Base-by-base conservation (phyloP, 2,797 vertebrate species). In the Phrynocephalus guinanensis region DNA sequence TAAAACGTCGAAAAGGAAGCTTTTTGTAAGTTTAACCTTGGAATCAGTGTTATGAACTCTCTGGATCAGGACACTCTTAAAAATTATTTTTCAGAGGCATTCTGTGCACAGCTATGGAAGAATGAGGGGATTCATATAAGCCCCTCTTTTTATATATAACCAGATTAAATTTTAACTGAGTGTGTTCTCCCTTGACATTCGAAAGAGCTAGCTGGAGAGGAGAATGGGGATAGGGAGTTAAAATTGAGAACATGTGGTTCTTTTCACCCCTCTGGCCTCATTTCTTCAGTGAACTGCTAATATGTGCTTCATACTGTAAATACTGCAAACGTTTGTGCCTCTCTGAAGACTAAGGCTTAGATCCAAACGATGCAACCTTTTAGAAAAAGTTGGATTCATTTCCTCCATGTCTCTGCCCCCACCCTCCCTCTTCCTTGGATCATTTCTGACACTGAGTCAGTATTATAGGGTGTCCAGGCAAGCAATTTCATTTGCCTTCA, bases 181-280 rank as follows among this genome's bases (percentile, higher is more conserved):
- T 93, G 96, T 87, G 94, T 96, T 96, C 95, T 95, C 93, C 95
- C 15, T 16, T 96, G 97, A 96, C 95, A 96, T 95, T 95, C 96
- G 95, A 96, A 96, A 95, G 93, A 93, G 93, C 91, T 94, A 93
- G 96, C 95, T 96, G 95, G 95, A 96, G 92, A 90, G 88, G 91
- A 93, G 95, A 94, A 86, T 95, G 48, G 28, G 44, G n/a, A 9
- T 9, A 68, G 48, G 63, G 56, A 28, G 16, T 3, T 68, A 81
- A 81, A 93, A 93, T 95, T 95, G 93, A 92, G 95, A 95, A 90
- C 91, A 95, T 93, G 92, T 44, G 38, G 38, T 96, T 97, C 95
- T 96, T 96, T 95, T 95, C 13, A 44, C 0, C 93, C 96, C 94
- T 1, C 15, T 72, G 72, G 95, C 50, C 89, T 89, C 92, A 91